phyloP scores from a whole-genome alignment of 2,888 invertebrate species.

The Pinctada fucata region DNA sequence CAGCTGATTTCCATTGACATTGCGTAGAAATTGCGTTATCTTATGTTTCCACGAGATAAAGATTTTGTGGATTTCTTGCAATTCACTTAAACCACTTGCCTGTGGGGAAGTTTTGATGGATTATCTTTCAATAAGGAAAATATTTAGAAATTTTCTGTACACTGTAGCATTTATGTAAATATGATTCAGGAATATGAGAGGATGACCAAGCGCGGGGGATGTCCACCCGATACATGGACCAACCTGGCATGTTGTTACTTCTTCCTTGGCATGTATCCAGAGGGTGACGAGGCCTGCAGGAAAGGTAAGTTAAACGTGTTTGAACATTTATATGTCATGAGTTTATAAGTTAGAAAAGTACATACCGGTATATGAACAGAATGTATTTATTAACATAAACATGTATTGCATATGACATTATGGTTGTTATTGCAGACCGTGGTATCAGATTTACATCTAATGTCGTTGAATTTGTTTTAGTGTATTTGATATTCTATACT shows the following conservation, averaged over 20 bases:
- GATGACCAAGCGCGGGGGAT: conserved; percentile 78
- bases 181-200: conserved; percentile 76
- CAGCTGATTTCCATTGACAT: too few relatives aligned
- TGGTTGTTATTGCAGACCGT: not conserved
- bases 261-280: conserved; percentile 90
- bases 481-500: too few relatives aligned
- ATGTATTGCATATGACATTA: not conserved
- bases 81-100: too few relatives aligned
- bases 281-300: conserved; percentile 81
- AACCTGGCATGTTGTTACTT: conserved; percentile 97
- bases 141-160: too few relatives aligned
- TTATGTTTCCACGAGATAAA: too few relatives aligned
- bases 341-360: not conserved
- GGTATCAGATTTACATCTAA: not conserved
- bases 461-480: not conserved
- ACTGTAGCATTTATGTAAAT: too few relatives aligned
- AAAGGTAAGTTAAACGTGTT: conserved; percentile 71
- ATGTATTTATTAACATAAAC: not conserved
- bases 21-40: too few relatives aligned
- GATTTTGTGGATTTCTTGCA: too few relatives aligned
- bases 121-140: too few relatives aligned
- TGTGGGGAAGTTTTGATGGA: too few relatives aligned
- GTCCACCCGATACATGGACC: conserved; percentile 82
- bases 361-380: not conserved
- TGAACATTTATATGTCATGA: not conserved